Evolutionary conservation across 92 coral and sea anemone species (phyloP), one percentile per base, ranked within the genome.

Genomic region (Montipora capitata): DNA sequence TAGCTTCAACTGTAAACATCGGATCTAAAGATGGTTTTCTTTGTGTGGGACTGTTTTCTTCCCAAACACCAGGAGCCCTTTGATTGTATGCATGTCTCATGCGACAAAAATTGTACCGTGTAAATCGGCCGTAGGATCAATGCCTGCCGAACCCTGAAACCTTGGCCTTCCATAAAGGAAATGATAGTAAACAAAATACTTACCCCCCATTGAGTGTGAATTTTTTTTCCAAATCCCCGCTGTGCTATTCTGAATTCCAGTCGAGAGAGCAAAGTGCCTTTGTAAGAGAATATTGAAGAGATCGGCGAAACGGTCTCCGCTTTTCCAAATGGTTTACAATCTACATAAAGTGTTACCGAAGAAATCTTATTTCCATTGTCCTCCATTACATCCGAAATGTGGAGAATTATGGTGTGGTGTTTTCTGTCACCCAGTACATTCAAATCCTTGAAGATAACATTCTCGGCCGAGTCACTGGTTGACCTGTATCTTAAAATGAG

Each of bases 211-310:
- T 87, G 87, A 2, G 88, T 52, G 56, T 78, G 51, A 38, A 87
- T 59, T 56, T 69, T 83, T 35, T 38, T 83, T 11, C 89, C 87
- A n/a, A 17, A 20, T 3, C 90, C 94, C 72, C 95, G 78, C 80
- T 96, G 98, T 44, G 86, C 99, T 61, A 97, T 81, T 40, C 99
- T 91, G 87, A 97, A 94, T 78, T 94, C 96, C 94, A 97, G 70
- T 67, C 93, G 70, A 10, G 98, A 91, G 15, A 92, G 75, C 56
- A 96, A 82, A 9, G 93, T 90, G 15, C 96, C 98, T 41, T 72
- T 88, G 62, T 97, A 97, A 5, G 99, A 93, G 84, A 97, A 97
- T 44, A 95, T 76, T 56, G 91, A 72, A 12, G 92, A 81, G 64
- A 97, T 70, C 2, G 98, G 92, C 20, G 98, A 87, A 0, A 78